A percentile compares a stretch with the other conserved stretches of the same genome.
These are phyloP conservation scores for Drosophila neutralis DNA, from an alignment of 2,888 invertebrate genomes.

Conservation along the genomic window DNA sequence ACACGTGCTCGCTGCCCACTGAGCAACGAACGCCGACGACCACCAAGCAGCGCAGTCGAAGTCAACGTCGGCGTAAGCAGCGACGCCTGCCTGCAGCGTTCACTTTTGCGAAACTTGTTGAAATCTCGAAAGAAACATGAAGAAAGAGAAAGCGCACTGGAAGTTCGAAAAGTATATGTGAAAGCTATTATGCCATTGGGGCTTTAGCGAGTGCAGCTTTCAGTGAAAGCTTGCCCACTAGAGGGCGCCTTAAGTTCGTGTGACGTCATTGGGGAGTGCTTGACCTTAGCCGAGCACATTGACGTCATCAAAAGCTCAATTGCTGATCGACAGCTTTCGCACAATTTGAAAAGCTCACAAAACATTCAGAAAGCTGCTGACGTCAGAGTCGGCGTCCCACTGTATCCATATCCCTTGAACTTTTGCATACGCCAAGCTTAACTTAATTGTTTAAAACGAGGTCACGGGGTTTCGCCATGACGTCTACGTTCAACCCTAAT, in stretches of 20 bases:
- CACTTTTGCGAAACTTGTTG: slow-evolving; percentile 64
- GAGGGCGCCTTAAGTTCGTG: slow-evolving; percentile 36
- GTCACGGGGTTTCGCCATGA: slow-evolving; percentile 45
- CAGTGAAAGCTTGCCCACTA: slow-evolving; percentile 23
- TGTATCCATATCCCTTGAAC: slow-evolving; percentile 57
- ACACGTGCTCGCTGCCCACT: slow-evolving; percentile 58
- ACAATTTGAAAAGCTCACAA: neutral
- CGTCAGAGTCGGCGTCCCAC: slow-evolving; percentile 29
- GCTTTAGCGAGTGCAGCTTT: slow-evolving; percentile 10
- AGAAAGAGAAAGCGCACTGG: slow-evolving; percentile 47
- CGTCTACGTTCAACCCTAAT: slow-evolving; percentile 39
- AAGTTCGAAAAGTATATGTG: slow-evolving; percentile 62
- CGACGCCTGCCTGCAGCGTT: slow-evolving; percentile 35
- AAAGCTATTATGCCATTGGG: slow-evolving; percentile 1
- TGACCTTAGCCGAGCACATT: slow-evolving; percentile 28
- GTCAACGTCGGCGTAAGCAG: slow-evolving; percentile 8
- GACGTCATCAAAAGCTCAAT: slow-evolving; percentile 35
- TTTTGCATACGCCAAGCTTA: slow-evolving; percentile 26
- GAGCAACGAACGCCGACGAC: slow-evolving; percentile 77
- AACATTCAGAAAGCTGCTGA: slow-evolving; percentile 17
- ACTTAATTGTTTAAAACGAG: slow-evolving; percentile 26
- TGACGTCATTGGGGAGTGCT: slow-evolving; percentile 38
- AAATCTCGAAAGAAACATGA: slow-evolving; percentile 59
- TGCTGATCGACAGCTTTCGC: slow-evolving; percentile 45
- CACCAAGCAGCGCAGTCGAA: slow-evolving; percentile 15